Evolutionary conservation across 2,888 invertebrate species (phyloP).

Genomic region (Erannis defoliaria): DNA sequence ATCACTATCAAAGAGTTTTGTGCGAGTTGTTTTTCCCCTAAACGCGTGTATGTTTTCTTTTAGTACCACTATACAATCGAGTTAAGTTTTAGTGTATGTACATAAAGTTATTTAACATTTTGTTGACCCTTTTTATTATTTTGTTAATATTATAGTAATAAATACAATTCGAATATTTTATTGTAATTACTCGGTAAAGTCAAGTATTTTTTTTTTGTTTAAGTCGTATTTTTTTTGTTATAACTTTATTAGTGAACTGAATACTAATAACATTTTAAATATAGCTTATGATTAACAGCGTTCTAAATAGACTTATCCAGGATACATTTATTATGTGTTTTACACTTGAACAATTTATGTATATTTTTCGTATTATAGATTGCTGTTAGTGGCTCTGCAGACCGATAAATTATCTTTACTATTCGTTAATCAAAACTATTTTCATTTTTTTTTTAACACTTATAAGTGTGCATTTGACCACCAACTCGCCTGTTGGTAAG

Average conservation of each 20-base stretch:
- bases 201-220: slow-evolving; percentile 53
- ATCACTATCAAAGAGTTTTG: slow-evolving; percentile 64
- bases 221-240: slow-evolving; percentile 66
- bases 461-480: too few relatives aligned
- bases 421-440: neutral
- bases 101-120: slow-evolving; percentile 73
- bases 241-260: slow-evolving; percentile 70
- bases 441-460: too few relatives aligned
- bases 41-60: slow-evolving; percentile 42
- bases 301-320: slow-evolving; percentile 50
- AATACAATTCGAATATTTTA: slow-evolving; percentile 64
- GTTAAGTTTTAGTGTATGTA: slow-evolving; percentile 77
- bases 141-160: slow-evolving; percentile 69
- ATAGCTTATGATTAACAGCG: slow-evolving; percentile 64
- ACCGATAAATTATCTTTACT: too few relatives aligned
- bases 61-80: slow-evolving; percentile 34
- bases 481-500: too few relatives aligned
- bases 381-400: slow-evolving; percentile 15
- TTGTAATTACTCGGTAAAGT: slow-evolving; percentile 56
- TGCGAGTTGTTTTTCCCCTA: slow-evolving; percentile 48
- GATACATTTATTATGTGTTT: neutral
- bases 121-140: slow-evolving; percentile 74
- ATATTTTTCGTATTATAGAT: neutral
- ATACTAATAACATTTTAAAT: slow-evolving; percentile 63
- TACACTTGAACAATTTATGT: neutral